phyloP scores from a whole-genome alignment of 2,113 vertebrate species.

The Rhinolophus ferrumequinum region DNA sequence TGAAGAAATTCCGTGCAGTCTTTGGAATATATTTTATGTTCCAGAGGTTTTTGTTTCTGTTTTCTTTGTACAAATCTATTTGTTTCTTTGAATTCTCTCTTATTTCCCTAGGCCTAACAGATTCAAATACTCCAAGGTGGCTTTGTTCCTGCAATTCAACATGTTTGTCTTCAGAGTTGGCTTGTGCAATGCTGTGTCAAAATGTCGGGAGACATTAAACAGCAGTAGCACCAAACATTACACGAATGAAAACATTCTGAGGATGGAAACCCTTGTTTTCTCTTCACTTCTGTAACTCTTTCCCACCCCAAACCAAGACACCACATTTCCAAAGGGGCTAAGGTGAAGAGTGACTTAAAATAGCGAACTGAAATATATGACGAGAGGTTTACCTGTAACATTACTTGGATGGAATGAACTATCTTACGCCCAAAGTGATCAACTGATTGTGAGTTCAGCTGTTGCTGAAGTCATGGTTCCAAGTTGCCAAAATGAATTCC shows the following conservation, averaged over 20 bases:
- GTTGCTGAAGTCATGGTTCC: neutral
- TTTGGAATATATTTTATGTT: neutral
- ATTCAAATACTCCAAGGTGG: neutral
- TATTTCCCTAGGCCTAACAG: neutral
- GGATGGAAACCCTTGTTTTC: constrained; percentile 7
- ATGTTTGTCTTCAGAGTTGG: neutral
- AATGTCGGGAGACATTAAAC: neutral
- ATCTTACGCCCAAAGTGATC: neutral
- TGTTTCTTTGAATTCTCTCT: neutral
- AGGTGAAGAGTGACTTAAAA: neutral
- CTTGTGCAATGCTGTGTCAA: neutral
- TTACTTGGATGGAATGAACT: neutral
- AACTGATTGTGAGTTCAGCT: neutral
- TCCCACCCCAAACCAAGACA: neutral
- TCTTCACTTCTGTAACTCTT: constrained; percentile 25
- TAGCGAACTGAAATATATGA: neutral
- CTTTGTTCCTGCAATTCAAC: neutral
- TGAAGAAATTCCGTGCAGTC: neutral
- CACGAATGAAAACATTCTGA: neutral
- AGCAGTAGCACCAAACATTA: neutral
- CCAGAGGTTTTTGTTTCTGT: no score
- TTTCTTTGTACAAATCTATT: neutral
- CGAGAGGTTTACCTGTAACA: neutral
- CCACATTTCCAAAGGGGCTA: neutral
- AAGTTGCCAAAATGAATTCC: neutral